Evolutionary conservation across 35 echinoderm and acorn worm species (phyloP), one percentile per base, ranked within the genome.

Genomic region (Ptychodera flava): DNA sequence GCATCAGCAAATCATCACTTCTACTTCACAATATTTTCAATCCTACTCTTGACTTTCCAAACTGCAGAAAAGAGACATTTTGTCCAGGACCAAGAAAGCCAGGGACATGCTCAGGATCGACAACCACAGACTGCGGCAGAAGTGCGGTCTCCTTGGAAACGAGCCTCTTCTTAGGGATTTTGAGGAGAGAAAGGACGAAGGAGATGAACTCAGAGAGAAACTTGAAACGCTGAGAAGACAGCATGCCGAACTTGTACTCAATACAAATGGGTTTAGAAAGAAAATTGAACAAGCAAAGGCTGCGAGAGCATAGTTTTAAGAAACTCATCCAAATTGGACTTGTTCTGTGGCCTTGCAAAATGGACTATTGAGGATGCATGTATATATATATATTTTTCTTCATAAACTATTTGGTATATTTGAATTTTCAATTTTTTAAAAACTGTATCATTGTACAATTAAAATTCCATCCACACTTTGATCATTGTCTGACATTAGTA

Each of bases 141-240:
- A 94, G 36, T 87, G 87, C 38, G 92, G 92, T 16, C 87, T 97
- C 1, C 92, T 97, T 16, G 95, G 95, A 38, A 97, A 94, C 80
- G 91, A 84, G 28, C 83, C 92, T 1, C 84, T 97, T 0, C 76
- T 97, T 35, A 36, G 78, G 33, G 95, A 97, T 92, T 94, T 94
- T 88, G 95, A 97, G 76, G 95, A 97, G 16, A 91, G 92, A 34
- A 97, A 97, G 81, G 95, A 97, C 36, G 95, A 97, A 82, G 95
- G 95, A 15, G 92, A 94, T 80, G 35, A 91, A 29, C 77, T 97
- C 16, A 85, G 95, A 31, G 81, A 32, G 1, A 89, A 88, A 52
- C 79, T 97, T 32, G 95, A 97, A 32, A 37, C 82, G 76, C 35
- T 97, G 22, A 97, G 93, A 83, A 86, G 95, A 16, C 87, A 90